Evolutionary conservation across 2,113 vertebrate species (phyloP).

Genomic region (Beaufortia kweichowensis): DNA sequence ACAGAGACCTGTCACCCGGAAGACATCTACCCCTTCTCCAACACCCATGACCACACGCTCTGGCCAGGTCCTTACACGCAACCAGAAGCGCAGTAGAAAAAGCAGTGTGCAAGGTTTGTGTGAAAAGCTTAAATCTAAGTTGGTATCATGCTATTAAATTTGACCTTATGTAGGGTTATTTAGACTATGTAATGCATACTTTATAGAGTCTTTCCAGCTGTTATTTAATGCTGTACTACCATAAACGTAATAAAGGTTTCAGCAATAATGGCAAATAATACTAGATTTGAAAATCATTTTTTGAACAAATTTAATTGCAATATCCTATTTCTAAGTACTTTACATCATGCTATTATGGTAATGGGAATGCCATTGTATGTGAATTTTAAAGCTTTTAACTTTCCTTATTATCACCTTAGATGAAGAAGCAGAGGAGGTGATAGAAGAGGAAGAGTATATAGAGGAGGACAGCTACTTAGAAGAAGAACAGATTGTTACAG

Average conservation of each 20-base stretch:
- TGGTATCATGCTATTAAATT: no score
- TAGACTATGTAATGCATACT: no score
- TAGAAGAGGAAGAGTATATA: conserved; percentile 71
- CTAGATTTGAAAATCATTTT: no score
- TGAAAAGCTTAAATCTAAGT: background rate
- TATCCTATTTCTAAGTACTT: no score
- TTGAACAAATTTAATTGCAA: no score
- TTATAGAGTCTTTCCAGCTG: no score
- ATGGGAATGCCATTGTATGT: no score
- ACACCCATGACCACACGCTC: conserved; percentile 75
- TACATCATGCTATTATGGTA: no score
- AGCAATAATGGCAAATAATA: no score
- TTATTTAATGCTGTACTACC: no score
- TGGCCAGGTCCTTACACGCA: conserved; percentile 66
- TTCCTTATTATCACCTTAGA: background rate
- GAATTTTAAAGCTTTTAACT: background rate
- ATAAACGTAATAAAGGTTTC: no score
- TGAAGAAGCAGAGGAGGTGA: conserved; percentile 66
- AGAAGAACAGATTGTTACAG: conserved; percentile 64
- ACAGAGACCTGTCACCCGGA: conserved; percentile 68
- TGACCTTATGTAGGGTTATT: no score
- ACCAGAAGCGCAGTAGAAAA: conserved; percentile 59
- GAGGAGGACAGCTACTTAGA: conserved; percentile 74
- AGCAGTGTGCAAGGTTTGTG: conserved; percentile 59
- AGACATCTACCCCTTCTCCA: conserved; percentile 56